A percentile compares a stretch with the other conserved stretches of the same genome.
Conservation (phyloP, 2,113 vertebrate genomes). For the Accipiter cooperii region DNA sequence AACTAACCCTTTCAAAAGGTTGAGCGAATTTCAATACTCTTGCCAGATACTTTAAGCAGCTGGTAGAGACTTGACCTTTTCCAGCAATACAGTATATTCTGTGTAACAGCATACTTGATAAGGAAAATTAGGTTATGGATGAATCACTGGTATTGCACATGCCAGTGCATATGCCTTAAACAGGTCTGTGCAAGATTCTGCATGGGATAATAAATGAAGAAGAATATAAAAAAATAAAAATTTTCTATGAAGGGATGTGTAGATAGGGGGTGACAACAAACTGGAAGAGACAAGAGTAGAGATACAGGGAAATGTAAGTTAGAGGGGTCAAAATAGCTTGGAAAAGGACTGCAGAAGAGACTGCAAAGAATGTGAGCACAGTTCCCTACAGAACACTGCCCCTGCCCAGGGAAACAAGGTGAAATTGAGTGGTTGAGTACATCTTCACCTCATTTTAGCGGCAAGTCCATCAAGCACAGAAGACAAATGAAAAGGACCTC, state of each 20-base stretch:
- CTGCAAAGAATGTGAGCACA: neutral
- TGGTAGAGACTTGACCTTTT: neutral
- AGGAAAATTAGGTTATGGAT: neutral
- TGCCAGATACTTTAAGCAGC: neutral
- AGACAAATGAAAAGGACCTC: neutral
- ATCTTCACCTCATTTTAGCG: neutral
- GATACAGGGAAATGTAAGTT: neutral
- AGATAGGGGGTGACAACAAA: neutral
- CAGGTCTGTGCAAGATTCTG: neutral
- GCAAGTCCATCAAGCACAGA: neutral
- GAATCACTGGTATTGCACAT: neutral
- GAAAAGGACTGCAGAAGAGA: neutral
- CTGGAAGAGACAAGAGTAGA: neutral
- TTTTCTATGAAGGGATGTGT: accelerated
- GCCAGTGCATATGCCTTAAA: neutral
- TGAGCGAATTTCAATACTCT: neutral
- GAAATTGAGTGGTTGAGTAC: neutral
- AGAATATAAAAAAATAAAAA: neutral
- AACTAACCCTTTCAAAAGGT: neutral
- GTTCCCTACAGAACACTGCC: neutral
- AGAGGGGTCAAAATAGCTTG: neutral
- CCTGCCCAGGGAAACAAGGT: neutral
- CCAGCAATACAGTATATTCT: neutral
- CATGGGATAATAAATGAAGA: neutral
- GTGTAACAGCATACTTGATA: neutral